These are phyloP conservation scores for Psix sp. DNA, from an alignment of 1,140 invertebrate genomes.

Conservation along the genomic window DNA sequence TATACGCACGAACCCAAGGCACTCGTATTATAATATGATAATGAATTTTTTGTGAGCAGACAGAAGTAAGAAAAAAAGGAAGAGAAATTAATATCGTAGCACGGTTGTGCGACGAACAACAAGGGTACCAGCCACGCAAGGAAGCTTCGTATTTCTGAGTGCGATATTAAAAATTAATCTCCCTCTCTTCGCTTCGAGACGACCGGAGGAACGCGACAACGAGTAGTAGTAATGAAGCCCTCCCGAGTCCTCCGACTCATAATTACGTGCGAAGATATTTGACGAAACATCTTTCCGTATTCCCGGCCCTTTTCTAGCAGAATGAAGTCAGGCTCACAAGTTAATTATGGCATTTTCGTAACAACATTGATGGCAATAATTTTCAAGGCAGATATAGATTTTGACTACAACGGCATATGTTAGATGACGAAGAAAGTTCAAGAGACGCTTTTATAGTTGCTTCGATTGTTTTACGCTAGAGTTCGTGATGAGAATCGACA, in stretches of 20 bases:
- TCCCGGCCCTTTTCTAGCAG: neutral
- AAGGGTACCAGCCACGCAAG: constrained; percentile 23
- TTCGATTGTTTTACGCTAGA: neutral
- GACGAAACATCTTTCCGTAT: constrained; percentile 6
- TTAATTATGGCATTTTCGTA: too few relatives aligned
- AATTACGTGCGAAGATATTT: constrained; percentile 19
- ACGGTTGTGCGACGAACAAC: constrained; percentile 18
- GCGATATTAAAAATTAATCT: constrained; percentile 69
- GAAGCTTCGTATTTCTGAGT: constrained; percentile 34
- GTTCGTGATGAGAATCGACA: constrained; percentile 28
- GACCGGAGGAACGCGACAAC: constrained; percentile 41
- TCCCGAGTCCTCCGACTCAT: constrained; percentile 55
- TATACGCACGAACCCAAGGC: constrained; percentile 3
- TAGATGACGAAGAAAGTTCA: neutral
- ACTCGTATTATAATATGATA: constrained; percentile 63
- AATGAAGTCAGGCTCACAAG: too few relatives aligned
- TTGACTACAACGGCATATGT: too few relatives aligned
- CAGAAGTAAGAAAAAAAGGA: constrained; percentile 28
- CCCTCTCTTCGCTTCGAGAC: constrained; percentile 37
- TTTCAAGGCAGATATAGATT: too few relatives aligned
- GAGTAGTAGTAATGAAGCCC: constrained; percentile 65
- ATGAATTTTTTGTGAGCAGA: constrained; percentile 65
- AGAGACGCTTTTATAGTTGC: neutral
- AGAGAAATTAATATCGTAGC: constrained; percentile 60
- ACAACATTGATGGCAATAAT: too few relatives aligned